phyloP scores from a whole-genome alignment of 2,113 vertebrate species.

The Eretmochelys imbricata region DNA sequence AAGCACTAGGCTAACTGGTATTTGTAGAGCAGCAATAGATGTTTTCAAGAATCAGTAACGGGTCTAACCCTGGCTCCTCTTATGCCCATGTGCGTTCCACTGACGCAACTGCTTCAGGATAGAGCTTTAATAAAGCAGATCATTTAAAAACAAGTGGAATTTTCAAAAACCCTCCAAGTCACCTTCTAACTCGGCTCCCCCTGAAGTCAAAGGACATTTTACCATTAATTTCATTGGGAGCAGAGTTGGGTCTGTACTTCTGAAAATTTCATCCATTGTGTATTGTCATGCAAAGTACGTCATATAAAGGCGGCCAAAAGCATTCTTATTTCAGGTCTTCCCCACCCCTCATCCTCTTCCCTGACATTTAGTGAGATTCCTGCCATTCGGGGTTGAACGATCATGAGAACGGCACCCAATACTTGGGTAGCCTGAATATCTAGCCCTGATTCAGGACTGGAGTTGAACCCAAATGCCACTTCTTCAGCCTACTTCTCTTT shows the following conservation, averaged over 20 bases:
- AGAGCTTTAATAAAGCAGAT: not conserved
- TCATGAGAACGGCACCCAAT: not conserved
- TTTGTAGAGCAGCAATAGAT: accelerated
- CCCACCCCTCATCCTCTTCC: not conserved
- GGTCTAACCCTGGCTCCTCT: not conserved
- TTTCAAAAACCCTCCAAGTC: no score
- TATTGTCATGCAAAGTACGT: not conserved
- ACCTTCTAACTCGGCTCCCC: not conserved
- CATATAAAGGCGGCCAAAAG: not conserved
- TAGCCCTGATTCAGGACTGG: not conserved
- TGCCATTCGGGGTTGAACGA: not conserved
- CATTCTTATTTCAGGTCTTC: not conserved
- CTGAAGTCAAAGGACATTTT: not conserved
- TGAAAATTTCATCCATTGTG: not conserved
- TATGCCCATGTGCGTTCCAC: not conserved
- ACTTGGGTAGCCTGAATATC: not conserved
- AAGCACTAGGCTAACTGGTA: not conserved
- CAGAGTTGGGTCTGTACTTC: not conserved
- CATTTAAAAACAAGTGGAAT: not conserved
- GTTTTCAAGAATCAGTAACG: not conserved
- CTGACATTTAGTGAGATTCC: not conserved
- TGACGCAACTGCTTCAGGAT: accelerated
- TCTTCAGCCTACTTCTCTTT: not conserved
- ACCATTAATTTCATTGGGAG: not conserved
- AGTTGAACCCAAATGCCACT: not conserved